These are phyloP conservation scores for Philhelius pedissequus DNA, from an alignment of 2,888 invertebrate species.

Conservation along the genomic window DNA sequence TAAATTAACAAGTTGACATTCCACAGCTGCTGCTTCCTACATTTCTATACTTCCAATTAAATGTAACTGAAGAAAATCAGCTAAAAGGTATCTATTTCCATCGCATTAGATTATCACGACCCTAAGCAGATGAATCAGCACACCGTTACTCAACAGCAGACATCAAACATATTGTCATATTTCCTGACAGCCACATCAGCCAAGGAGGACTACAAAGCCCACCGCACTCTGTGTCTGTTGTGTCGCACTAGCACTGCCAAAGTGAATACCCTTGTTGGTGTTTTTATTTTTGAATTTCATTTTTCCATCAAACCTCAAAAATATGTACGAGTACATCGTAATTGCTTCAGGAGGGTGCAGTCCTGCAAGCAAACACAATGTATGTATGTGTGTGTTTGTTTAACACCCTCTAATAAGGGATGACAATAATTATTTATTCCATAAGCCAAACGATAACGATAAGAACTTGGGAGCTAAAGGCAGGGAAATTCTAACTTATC, in stretches of 20 bases:
- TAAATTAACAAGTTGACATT: background rate
- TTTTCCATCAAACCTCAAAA: conserved; percentile 8
- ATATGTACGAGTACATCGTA: no score
- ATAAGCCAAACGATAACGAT: conserved; percentile 26
- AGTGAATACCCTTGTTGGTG: conserved; percentile 50
- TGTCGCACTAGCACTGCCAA: no score
- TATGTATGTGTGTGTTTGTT: background rate
- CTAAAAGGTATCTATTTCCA: conserved; percentile 25
- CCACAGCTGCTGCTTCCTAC: conserved; percentile 1
- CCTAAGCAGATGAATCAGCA: background rate
- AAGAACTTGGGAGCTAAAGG: background rate
- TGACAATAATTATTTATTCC: conserved; percentile 25
- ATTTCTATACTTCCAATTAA: background rate
- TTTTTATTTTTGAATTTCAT: conserved; percentile 1
- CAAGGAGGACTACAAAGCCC: conserved; percentile 14
- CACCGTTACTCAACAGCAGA: conserved; percentile 22
- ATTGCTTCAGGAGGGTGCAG: no score
- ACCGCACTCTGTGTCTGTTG: background rate
- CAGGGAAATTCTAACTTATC: background rate
- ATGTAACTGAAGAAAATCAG: background rate
- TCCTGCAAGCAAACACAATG: background rate
- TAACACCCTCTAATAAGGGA: conserved; percentile 36
- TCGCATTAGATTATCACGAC: background rate
- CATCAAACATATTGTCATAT: conserved; percentile 4
- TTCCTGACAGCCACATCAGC: no score